Evolutionary conservation across 2,113 vertebrate species (phyloP).

Genomic region (Gorsachius goisagi): DNA sequence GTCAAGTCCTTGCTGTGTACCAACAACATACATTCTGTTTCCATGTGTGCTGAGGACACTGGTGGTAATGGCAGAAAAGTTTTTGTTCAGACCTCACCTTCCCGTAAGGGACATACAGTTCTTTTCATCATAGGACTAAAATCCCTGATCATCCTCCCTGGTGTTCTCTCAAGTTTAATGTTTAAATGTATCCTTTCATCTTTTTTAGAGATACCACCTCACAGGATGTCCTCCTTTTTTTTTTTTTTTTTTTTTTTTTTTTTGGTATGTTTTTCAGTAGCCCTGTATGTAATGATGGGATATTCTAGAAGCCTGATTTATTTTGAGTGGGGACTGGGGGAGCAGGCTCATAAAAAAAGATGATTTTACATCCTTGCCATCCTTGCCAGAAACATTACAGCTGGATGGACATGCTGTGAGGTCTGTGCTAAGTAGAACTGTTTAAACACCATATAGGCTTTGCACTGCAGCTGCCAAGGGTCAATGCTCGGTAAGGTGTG

Average conservation of each 20-base stretch:
- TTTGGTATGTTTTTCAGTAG: background rate
- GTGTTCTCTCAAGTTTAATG: background rate
- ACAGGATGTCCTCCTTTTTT: background rate
- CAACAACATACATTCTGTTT: background rate
- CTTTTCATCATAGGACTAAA: background rate
- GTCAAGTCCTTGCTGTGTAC: background rate
- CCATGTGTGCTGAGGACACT: background rate
- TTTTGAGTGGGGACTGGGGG: background rate
- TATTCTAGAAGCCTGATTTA: background rate
- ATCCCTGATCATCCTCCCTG: background rate
- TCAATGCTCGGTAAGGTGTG: background rate
- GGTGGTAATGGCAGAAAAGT: background rate
- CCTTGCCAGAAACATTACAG: background rate
- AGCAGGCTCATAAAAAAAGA: background rate
- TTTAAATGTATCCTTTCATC: background rate
- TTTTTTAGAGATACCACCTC: background rate
- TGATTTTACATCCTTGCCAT: background rate
- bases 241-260: too few relatives aligned
- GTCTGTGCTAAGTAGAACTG: background rate
- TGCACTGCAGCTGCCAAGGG: background rate
- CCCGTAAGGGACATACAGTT: background rate
- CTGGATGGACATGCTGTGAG: background rate
- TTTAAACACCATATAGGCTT: background rate
- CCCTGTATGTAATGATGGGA: background rate
- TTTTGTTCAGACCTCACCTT: background rate